These are phyloP conservation scores for Periophthalmus modestus DNA, from an alignment of 2,113 vertebrate genomes.

Conservation along the genomic window DNA sequence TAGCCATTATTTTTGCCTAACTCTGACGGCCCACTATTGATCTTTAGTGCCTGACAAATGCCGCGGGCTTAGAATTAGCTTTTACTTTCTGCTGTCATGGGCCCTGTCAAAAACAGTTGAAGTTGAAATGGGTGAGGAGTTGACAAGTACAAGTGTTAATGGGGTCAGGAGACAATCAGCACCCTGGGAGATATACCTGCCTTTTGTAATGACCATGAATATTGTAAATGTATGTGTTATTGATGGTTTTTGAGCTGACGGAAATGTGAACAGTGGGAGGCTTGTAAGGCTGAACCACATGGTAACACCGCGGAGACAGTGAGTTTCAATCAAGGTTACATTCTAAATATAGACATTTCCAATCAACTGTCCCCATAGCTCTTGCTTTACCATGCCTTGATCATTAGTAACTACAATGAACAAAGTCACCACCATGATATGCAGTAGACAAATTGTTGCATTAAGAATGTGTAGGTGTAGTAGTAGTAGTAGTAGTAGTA, in stretches of 20 bases:
- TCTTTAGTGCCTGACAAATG: slow-evolving; percentile 43
- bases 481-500: too few species aligned
- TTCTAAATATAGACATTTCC: neutral
- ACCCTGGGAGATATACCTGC: slow-evolving; percentile 9
- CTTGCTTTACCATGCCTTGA: neutral
- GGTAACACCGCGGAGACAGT: slow-evolving; percentile 11
- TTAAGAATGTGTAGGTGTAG: too few species aligned
- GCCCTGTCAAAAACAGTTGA: slow-evolving; percentile 27
- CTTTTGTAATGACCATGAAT: slow-evolving; percentile 26
- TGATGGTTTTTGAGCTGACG: slow-evolving; percentile 28
- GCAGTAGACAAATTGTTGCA: neutral
- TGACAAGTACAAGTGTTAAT: slow-evolving; percentile 32
- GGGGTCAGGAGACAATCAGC: slow-evolving; percentile 12
- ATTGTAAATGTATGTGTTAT: slow-evolving; percentile 12
- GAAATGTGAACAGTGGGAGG: slow-evolving; percentile 29
- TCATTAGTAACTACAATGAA: neutral
- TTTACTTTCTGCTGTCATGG: slow-evolving; percentile 33
- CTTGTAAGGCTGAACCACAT: slow-evolving; percentile 51
- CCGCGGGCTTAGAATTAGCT: slow-evolving; percentile 41
- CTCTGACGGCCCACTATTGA: slow-evolving; percentile 21
- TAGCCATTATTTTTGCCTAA: slow-evolving; percentile 27
- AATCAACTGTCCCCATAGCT: too few species aligned
- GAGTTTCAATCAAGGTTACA: neutral
- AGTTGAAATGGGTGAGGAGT: slow-evolving; percentile 27
- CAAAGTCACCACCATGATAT: neutral